These are phyloP conservation scores for Xenops minutus DNA, from an alignment of 2,797 vertebrate species.

Conservation along the genomic window DNA sequence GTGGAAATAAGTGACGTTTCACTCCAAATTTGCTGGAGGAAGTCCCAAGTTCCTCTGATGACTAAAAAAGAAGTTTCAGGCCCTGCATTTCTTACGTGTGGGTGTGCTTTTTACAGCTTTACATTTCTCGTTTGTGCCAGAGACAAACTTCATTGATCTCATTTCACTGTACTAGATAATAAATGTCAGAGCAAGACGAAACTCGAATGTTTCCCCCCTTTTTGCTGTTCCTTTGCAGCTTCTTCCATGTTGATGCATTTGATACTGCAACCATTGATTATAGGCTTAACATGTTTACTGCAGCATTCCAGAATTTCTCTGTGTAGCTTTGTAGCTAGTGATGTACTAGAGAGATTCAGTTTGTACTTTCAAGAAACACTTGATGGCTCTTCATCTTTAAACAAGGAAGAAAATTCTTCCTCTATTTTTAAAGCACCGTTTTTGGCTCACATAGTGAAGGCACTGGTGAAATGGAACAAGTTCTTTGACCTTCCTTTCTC, in stretches of 20 bases:
- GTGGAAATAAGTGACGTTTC: slow-evolving; percentile 4
- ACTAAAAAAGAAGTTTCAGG: slow-evolving; percentile 32
- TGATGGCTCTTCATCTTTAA: neutral
- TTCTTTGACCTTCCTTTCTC: neutral
- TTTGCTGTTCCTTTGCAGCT: neutral
- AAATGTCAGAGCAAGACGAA: neutral
- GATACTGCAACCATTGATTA: neutral
- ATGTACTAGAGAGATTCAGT: neutral
- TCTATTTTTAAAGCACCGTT: neutral
- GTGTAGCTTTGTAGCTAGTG: neutral
- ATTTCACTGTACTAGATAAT: neutral
- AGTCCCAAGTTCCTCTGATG: slow-evolving; percentile 7
- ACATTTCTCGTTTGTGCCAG: neutral
- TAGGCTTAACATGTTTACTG: neutral
- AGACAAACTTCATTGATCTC: neutral
- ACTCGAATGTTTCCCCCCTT: neutral
- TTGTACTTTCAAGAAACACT: neutral
- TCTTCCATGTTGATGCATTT: neutral
- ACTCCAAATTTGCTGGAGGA: neutral
- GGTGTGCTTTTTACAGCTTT: neutral
- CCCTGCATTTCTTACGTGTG: neutral
- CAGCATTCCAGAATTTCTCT: neutral
- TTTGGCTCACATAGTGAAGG: neutral
- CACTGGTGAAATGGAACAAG: neutral
- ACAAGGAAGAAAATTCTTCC: neutral